Conservation (phyloP, 2,113 vertebrate genomes). For the human (Homo sapiens) region GRCh38 chr11:70123001-70123500, state of each 20-base stretch:
- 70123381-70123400: not conserved
- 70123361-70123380: not conserved
- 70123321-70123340: not conserved
- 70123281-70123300: not conserved
- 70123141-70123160: not conserved
- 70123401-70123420: not conserved
- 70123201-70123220: not conserved
- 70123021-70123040: rapidly evolving
- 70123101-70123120: not conserved
- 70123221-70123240: not conserved
- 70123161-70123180: no score
- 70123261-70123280: not conserved
- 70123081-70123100: not conserved
- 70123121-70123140: not conserved
- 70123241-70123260: rapidly evolving
- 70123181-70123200: no score
- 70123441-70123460: not conserved
- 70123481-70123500: rapidly evolving
- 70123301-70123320: not conserved
- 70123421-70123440: not conserved
- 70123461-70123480: no score
- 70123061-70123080: rapidly evolving
- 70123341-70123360: not conserved
- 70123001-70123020: rapidly evolving
- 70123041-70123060: rapidly evolving